Percentiles rank a stretch among this genome's conserved stretches.
Conservation (phyloP, 1,140 invertebrate species). For the Triops cancriformis region DNA sequence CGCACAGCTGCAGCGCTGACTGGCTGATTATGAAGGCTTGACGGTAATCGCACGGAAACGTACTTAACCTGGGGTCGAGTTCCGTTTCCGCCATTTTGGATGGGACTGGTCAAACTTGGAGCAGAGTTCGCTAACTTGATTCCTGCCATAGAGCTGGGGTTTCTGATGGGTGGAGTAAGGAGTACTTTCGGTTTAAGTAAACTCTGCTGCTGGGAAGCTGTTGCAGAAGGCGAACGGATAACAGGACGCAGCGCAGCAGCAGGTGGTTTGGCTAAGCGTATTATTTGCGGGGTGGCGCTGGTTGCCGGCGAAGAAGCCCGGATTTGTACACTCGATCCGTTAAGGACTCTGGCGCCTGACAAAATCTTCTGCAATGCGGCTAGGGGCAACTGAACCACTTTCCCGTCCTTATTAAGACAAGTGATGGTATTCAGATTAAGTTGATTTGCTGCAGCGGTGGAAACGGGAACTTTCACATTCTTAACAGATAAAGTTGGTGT, state of each 20-base stretch:
- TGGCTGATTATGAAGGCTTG: not conserved
- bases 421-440: not conserved
- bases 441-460: not conserved
- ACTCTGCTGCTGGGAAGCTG: not conserved
- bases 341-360: not conserved
- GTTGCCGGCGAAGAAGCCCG: not conserved
- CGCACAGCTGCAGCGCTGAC: not conserved
- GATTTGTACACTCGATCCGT: not conserved
- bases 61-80: not conserved
- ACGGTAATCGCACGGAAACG: not conserved
- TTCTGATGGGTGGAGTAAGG: not conserved
- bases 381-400: not conserved
- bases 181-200: not conserved
- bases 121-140: not conserved
- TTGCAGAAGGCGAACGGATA: not conserved
- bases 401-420: not conserved
- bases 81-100: not conserved
- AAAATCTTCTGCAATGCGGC: not conserved
- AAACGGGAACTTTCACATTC: not conserved
- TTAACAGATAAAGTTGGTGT: not conserved
- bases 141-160: not conserved
- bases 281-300: not conserved
- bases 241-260: not conserved
- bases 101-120: not conserved
- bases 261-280: not conserved